Evolutionary conservation across 1,140 invertebrate species (phyloP), one percentile per base, ranked within the genome.

Genomic region (Aphaenogaster floridana): DNA sequence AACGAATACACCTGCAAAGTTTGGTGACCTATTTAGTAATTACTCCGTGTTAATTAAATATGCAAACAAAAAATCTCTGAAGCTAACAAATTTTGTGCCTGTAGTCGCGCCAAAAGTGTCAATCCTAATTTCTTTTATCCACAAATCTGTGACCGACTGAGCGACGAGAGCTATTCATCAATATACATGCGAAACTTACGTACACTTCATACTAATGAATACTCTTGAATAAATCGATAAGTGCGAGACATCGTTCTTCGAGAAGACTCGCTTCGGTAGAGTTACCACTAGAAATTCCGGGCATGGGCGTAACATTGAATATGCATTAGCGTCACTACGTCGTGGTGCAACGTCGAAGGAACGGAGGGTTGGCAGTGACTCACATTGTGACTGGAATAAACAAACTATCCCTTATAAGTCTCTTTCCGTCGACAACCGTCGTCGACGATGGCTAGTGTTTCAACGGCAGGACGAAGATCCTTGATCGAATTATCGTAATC

Each of bases 311-410:
- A 92, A 90, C 92, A 94, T 94, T 94, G 94, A 95, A 94, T 95
- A 95, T 94, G 94, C 93, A 93, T 94, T 93, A 94, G 92, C 91
- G 93, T 92, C 92, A 91, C 89, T 88, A 86, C 88, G 90, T 89
- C 86, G 91, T 87, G 89, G 90, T 89, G 89, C 88, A 86, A 89
- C 89, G 90, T 84, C 88, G 89, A 68, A 88, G 87, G 57, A 76
- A 57, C 39, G 85, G 87, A 86, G 91, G 91, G 91, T 89, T 87
- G 90, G 88, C 84, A 92, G 91, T 90, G 89, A 87, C 87, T 92
- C 74, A 91, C 91, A 93, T 93, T 94, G 93, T 93, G 93, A 94
- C 91, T 88, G 88, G 94, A 94, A 94, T 95, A 94, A 94, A 92
- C 92, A 94, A 94, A 93, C 90, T 89, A 90, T 69, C 42, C 86